A percentile compares a stretch with the other conserved stretches of the same genome.
phyloP scores from a whole-genome alignment of 2,888 invertebrate species.

The Chorisops tibialis region DNA sequence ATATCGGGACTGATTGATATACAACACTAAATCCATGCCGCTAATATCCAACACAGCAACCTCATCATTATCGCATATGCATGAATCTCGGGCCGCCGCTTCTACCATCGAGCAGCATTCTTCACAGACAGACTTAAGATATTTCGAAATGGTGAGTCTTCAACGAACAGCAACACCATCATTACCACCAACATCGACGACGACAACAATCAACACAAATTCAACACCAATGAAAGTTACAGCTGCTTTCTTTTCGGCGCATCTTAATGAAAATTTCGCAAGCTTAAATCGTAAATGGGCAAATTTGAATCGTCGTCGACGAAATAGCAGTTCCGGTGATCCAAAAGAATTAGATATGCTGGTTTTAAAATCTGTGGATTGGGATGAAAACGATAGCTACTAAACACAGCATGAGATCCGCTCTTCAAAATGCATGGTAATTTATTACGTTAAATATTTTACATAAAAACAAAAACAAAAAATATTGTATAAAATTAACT shows the following conservation, averaged over 20 bases:
- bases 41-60: conserved; percentile 42
- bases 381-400: conserved; percentile 52
- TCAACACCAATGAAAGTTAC: conserved; percentile 41
- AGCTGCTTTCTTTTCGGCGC: conserved; percentile 47
- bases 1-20: conserved; percentile 55
- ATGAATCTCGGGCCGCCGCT: not conserved
- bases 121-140: not conserved
- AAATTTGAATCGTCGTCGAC: conserved; percentile 44
- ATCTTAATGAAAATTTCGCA: conserved; percentile 44
- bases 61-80: not conserved
- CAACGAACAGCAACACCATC: no score
- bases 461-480: conserved; percentile 3
- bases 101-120: not conserved
- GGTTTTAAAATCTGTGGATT: conserved; percentile 51
- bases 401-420: conserved; percentile 34
- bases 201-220: conserved; percentile 28
- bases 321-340: conserved; percentile 49
- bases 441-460: conserved; percentile 10
- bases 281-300: conserved; percentile 50
- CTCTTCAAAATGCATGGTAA: conserved; percentile 4
- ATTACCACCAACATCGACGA: no score
- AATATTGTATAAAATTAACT: conserved; percentile 20
- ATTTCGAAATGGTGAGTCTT: not conserved
- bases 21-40: conserved; percentile 53
- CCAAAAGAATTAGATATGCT: conserved; percentile 51